Conservation (phyloP, 2,888 invertebrate genomes). For the Keiferia lycopersicella region DNA sequence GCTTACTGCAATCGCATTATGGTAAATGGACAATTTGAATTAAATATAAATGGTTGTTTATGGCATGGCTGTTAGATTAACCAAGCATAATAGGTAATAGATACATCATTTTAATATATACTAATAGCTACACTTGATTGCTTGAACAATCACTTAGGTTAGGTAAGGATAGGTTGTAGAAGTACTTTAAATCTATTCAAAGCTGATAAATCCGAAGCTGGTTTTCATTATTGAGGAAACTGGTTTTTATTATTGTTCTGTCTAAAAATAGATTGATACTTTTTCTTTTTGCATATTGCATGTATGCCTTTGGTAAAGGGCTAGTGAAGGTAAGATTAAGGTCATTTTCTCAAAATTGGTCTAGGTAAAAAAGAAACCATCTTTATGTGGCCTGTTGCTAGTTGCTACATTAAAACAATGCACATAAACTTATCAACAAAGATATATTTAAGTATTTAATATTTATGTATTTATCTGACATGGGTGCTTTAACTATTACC, state of each 20-base stretch:
- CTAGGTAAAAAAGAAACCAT: background rate
- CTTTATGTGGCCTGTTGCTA: background rate
- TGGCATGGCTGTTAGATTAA: slow-evolving; percentile 35
- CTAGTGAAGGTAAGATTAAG: slow-evolving; percentile 3
- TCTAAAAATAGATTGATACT: no score
- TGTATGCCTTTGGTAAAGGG: background rate
- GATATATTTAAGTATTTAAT: no score
- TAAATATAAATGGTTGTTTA: slow-evolving; percentile 21
- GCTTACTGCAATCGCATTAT: slow-evolving; percentile 78
- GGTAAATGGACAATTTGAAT: slow-evolving; percentile 62
- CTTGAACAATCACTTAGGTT: background rate
- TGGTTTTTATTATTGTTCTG: no score
- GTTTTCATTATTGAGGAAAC: no score
- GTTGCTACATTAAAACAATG: no score
- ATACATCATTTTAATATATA: background rate
- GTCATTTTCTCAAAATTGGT: background rate
- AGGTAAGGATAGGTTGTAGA: no score
- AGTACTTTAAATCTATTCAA: slow-evolving; percentile 5
- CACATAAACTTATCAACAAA: no score
- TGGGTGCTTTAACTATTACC: no score
- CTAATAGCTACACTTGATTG: slow-evolving; percentile 6
- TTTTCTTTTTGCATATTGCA: background rate
- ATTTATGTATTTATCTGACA: no score
- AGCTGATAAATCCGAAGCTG: no score
- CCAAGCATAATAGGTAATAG: background rate